Evolutionary conservation across 2,888 invertebrate species (phyloP), one percentile per base, ranked within the genome.

Genomic region (Sesia bembeciformis): DNA sequence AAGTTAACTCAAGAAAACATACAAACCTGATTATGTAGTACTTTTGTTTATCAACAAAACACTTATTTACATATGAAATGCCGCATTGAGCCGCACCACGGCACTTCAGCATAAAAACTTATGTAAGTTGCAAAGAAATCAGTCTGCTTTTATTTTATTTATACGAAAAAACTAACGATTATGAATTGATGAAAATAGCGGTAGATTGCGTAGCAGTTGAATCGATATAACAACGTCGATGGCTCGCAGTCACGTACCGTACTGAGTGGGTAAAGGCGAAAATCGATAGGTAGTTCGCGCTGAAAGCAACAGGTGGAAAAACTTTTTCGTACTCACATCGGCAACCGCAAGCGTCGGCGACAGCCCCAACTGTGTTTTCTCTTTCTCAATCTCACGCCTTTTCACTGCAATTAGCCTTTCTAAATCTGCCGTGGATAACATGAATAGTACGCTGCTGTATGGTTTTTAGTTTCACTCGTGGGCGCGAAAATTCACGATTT

Each of bases 371-470:
- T 64, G 62, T 39, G 63, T 68, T 81, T 88, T 89, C 75, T 89
- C 89, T 57, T 71, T 73, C 67, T 84, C 76, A 68, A 89, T 83
- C 72, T 84, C 83, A 73, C 75, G 76, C 68, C 75, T 85, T 82
- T 89, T 89, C 72, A 67, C 73, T 53, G 72, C 64, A 80, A 89
- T 87, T 72, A 88, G 71, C 70, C 70, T 84, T 81, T 88, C 88
- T 79, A 89, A 74, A 70, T 74, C 71, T 59, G 61, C 66, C 52
- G 75, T 60, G 58, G 87, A 85, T 81, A 84, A 68, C 87, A 88
- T 88, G 82, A 78, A 80, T 57, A 53, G 42, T 23, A 23, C 23
- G 23, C 23, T 23, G 23, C 2, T 2, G n/a, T n/a, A n/a, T n/a
- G 23, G 23, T 46, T 46, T n/a, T 8, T 8, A 46, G 46, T 46